These are phyloP conservation scores for Ypsolopha sequella DNA, from an alignment of 2,888 invertebrate genomes.

Conservation along the genomic window DNA sequence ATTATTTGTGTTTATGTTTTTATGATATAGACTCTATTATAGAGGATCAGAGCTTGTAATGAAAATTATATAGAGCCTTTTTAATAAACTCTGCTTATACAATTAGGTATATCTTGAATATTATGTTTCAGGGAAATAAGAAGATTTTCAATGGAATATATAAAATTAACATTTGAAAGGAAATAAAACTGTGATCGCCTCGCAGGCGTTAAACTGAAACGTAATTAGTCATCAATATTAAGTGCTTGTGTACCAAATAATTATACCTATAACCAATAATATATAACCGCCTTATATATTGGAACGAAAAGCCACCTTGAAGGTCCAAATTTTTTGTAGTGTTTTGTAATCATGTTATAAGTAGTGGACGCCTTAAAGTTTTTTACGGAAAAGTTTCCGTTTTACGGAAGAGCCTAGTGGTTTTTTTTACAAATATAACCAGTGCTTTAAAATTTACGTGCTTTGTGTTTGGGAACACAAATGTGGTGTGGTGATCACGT, in stretches of 20 bases:
- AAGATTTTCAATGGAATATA: background rate
- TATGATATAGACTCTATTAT: no score
- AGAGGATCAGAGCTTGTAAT: background rate
- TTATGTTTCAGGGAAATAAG: background rate
- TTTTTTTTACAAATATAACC: constrained; percentile 12
- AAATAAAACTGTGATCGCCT: constrained; percentile 53
- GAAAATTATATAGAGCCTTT: background rate
- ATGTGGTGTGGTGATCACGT: constrained; percentile 17
- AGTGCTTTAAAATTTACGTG: background rate
- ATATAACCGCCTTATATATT: constrained; percentile 43
- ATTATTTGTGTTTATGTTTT: no score
- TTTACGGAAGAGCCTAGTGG: background rate
- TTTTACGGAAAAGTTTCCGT: constrained; percentile 12
- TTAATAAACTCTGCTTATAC: background rate
- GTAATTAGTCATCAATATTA: constrained; percentile 22
- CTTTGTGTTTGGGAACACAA: constrained; percentile 5
- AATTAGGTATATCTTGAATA: background rate
- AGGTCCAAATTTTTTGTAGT: constrained; percentile 47
- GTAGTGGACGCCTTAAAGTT: constrained; percentile 54
- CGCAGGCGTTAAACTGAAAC: constrained; percentile 46
- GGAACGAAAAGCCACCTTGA: constrained; percentile 41
- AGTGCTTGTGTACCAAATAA: constrained; percentile 56
- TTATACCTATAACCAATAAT: constrained; percentile 21
- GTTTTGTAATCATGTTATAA: constrained; percentile 48
- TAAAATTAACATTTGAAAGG: background rate